These are phyloP conservation scores for Lithosia quadra DNA, from an alignment of 2,888 invertebrate genomes.

Conservation along the genomic window DNA sequence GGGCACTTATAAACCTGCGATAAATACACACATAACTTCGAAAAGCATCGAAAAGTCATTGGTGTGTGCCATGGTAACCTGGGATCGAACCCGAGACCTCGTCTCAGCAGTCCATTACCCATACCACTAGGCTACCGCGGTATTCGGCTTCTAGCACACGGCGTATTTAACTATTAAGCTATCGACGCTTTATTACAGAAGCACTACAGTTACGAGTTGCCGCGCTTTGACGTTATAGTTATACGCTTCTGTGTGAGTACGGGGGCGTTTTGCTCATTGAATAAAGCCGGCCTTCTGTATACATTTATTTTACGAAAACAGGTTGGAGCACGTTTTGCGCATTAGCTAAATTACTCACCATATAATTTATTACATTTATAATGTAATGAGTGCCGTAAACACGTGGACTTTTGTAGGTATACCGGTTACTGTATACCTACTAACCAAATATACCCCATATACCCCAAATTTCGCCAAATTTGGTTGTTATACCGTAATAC, in stretches of 20 bases:
- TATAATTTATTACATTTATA: neutral
- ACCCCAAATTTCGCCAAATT: no score
- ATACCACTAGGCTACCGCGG: no score
- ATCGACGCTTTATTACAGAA: no score
- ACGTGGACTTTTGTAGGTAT: neutral
- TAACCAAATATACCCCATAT: no score
- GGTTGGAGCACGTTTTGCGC: neutral
- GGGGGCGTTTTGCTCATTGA: neutral
- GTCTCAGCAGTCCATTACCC: no score
- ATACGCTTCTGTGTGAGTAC: neutral
- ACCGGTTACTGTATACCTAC: neutral
- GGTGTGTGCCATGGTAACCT: no score
- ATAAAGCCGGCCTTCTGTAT: neutral
- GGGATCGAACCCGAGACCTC: no score
- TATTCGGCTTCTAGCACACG: no score
- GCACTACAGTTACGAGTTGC: neutral
- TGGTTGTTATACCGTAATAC: neutral
- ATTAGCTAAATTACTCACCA: constrained; percentile 1
- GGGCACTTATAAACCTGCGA: no score
- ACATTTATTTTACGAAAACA: neutral
- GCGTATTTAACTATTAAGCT: no score
- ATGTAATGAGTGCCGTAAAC: neutral
- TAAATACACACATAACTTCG: no score
- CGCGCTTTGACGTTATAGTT: neutral
- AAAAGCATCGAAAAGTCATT: no score